A percentile compares a stretch with the other conserved stretches of the same genome.
Conservation (phyloP, 2,888 invertebrate species). For the Bedellia somnulentella region DNA sequence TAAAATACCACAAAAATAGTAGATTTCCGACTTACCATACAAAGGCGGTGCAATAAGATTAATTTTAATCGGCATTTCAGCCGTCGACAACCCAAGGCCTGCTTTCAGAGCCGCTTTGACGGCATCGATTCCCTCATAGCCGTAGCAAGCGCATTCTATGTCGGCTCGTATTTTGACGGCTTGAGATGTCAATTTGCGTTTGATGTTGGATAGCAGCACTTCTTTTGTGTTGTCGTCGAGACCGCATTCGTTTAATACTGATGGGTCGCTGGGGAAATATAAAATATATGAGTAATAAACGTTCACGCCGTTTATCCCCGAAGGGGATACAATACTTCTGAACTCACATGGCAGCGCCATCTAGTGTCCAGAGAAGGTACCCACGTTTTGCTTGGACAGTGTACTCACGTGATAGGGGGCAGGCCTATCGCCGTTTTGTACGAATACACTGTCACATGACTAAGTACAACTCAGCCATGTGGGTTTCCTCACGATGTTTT, state of each 20-base stretch:
- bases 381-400: too few relatives aligned
- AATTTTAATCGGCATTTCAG: slow-evolving; percentile 95
- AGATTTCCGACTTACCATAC: slow-evolving; percentile 76
- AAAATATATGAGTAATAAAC: too few relatives aligned
- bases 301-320: too few relatives aligned
- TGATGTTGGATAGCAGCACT: slow-evolving; percentile 91
- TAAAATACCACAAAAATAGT: too few relatives aligned
- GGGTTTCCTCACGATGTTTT: neutral
- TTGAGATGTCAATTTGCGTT: slow-evolving; percentile 94
- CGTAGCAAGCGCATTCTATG: slow-evolving; percentile 89
- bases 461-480: too few relatives aligned
- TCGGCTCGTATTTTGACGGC: slow-evolving; percentile 94
- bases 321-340: too few relatives aligned
- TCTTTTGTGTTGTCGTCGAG: slow-evolving; percentile 91
- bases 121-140: slow-evolving; percentile 98
- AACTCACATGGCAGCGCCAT: too few relatives aligned
- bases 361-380: too few relatives aligned
- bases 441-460: too few relatives aligned
- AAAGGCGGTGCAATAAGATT: slow-evolving; percentile 98
- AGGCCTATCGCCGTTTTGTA: too few relatives aligned
- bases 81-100: slow-evolving; percentile 88
- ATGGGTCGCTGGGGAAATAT: slow-evolving; percentile 79
- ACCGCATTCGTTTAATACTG: slow-evolving; percentile 93
- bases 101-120: slow-evolving; percentile 90
- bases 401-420: too few relatives aligned